Percentiles rank a stretch among this genome's conserved stretches.
These are phyloP conservation scores for Streblospio benedicti DNA, from an alignment of 1,140 invertebrate genomes.

Conservation along the genomic window DNA sequence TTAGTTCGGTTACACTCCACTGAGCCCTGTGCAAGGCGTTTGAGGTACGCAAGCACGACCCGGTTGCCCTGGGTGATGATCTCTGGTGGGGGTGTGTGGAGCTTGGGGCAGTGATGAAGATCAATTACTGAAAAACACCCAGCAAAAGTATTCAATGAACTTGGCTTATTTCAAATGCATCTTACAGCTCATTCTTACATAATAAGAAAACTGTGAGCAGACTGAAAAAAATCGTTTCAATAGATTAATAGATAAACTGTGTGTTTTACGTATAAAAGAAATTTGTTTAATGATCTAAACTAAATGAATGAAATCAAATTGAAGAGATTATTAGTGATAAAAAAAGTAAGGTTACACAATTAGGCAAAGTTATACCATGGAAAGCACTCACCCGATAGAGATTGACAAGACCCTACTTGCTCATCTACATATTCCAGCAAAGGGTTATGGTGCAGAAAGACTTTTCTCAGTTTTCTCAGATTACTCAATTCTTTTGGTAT, in stretches of 20 bases:
- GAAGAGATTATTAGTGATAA: too few relatives aligned
- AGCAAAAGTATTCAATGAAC: slow-evolving; percentile 3
- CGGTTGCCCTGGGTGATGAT: slow-evolving; percentile 36
- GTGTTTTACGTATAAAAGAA: too few relatives aligned
- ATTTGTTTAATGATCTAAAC: too few relatives aligned
- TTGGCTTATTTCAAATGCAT: not conserved
- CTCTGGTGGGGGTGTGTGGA: slow-evolving; percentile 43
- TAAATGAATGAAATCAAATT: too few relatives aligned
- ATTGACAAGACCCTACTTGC: too few relatives aligned
- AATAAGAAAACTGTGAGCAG: not conserved
- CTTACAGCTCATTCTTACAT: not conserved
- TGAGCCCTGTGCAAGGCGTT: slow-evolving; percentile 35
- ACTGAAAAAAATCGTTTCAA: not conserved
- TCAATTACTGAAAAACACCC: slow-evolving; percentile 28
- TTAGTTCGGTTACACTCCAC: slow-evolving; percentile 37
- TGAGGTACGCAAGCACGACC: slow-evolving; percentile 35
- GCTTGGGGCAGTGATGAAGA: slow-evolving; percentile 31
- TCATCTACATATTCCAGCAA: slow-evolving; percentile 24
- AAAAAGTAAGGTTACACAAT: too few relatives aligned
- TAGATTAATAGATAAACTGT: not conserved
- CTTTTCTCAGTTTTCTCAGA: slow-evolving; percentile 20
- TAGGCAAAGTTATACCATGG: too few relatives aligned
- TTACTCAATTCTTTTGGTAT: slow-evolving; percentile 28
- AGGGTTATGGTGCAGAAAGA: slow-evolving; percentile 29
- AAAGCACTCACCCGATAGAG: too few relatives aligned